Evolutionary conservation across 2,888 invertebrate species (phyloP).

Genomic region (Lordiphosa fenestrarum): DNA sequence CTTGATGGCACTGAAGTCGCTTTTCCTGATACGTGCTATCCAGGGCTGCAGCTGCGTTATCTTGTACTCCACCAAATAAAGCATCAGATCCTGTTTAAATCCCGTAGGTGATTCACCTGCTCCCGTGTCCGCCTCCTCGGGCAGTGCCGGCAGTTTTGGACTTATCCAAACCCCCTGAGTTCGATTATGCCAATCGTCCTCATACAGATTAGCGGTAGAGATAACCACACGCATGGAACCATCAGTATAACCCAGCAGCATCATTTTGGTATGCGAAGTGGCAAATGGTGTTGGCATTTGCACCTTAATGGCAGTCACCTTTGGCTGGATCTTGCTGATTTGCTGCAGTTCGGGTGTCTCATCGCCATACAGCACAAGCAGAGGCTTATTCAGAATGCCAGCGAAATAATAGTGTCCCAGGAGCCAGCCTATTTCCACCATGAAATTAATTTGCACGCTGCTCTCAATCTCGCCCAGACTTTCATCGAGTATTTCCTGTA

Average conservation of each 20-base stretch:
- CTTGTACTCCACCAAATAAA: slow-evolving; percentile 89
- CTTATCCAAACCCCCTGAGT: slow-evolving; percentile 98
- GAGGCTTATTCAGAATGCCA: slow-evolving; percentile 86
- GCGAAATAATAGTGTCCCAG: slow-evolving; percentile 91
- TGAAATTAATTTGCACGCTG: slow-evolving; percentile 94
- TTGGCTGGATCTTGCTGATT: slow-evolving; percentile 83
- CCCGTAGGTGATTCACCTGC: slow-evolving; percentile 90
- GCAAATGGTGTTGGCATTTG: slow-evolving; percentile 90
- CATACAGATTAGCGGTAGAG: slow-evolving; percentile 94
- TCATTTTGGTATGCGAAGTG: slow-evolving; percentile 95
- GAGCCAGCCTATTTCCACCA: slow-evolving; percentile 95
- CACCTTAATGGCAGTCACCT: slow-evolving; percentile 85
- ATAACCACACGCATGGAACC: slow-evolving; percentile 91
- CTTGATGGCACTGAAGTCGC: slow-evolving; percentile 92
- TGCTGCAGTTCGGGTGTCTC: slow-evolving; percentile 84
- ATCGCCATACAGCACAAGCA: slow-evolving; percentile 89
- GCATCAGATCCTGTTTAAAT: slow-evolving; percentile 89
- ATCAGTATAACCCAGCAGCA: slow-evolving; percentile 91
- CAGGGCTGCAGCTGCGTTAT: slow-evolving; percentile 86
- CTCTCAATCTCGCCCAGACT: slow-evolving; percentile 88
- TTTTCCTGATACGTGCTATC: slow-evolving; percentile 86
- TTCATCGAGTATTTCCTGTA: slow-evolving; percentile 89
- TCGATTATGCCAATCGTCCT: slow-evolving; percentile 95
- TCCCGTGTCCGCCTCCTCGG: slow-evolving; percentile 81
- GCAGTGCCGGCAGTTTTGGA: slow-evolving; percentile 86